Evolutionary conservation across 1,140 invertebrate genomes (phyloP).

Genomic region (Lucilia cuprina): DNA sequence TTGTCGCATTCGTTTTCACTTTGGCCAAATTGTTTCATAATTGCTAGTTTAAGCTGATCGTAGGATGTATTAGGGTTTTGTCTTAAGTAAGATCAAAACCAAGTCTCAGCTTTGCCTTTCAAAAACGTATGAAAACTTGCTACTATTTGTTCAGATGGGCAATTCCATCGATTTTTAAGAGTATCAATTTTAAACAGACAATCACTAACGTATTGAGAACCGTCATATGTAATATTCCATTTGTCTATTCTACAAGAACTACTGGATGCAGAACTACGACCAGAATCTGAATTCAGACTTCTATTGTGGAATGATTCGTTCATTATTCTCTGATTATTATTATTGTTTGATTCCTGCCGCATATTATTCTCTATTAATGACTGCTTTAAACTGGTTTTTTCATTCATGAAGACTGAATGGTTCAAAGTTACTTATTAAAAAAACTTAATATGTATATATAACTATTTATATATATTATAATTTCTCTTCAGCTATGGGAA

Average conservation of each 20-base stretch:
- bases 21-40: background rate
- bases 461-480: no score
- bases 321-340: no score
- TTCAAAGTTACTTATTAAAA: no score
- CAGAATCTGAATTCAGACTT: background rate
- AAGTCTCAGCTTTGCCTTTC: background rate
- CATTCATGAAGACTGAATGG: no score
- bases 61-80: background rate
- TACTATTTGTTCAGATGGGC: background rate
- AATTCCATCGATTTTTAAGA: background rate
- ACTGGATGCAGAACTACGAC: background rate
- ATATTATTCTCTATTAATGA: no score
- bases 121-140: conserved; percentile 1
- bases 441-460: no score
- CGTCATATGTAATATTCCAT: conserved; percentile 11
- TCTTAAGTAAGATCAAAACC: conserved; percentile 6
- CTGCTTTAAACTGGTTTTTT: no score
- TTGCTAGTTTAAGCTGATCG: background rate
- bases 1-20: conserved; percentile 15
- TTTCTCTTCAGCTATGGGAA: no score
- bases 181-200: conserved; percentile 13
- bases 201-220: background rate
- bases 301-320: background rate
- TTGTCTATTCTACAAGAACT: background rate
- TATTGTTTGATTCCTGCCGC: no score